Evolutionary conservation across 2,888 invertebrate genomes (phyloP).

Genomic region (Melangyna quadrimaculata): DNA sequence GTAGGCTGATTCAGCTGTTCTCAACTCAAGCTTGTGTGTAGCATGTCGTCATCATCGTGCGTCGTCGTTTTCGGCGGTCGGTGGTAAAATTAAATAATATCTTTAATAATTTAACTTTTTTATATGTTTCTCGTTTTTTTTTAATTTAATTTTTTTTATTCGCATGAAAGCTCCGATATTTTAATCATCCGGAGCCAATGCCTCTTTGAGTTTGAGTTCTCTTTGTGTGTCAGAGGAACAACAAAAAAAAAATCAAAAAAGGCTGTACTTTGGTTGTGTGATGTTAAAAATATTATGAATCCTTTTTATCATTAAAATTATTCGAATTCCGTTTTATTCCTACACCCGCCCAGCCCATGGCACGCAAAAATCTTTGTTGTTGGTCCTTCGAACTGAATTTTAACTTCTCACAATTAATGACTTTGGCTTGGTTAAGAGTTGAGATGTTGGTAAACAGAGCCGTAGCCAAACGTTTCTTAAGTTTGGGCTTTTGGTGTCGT

Average conservation of each 20-base stretch:
- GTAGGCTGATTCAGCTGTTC: constrained; percentile 33
- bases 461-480: background rate
- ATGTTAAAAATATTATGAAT: constrained; percentile 58
- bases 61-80: background rate
- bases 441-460: constrained; percentile 10
- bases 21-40: background rate
- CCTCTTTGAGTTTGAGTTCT: constrained; percentile 10
- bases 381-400: constrained; percentile 31
- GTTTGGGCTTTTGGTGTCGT: too few relatives aligned
- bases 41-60: too few relatives aligned
- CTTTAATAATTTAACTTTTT: constrained; percentile 65
- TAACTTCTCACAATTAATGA: constrained; percentile 29
- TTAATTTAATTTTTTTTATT: constrained; percentile 42
- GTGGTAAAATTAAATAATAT: constrained; percentile 70
- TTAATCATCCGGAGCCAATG: constrained; percentile 60
- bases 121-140: constrained; percentile 23
- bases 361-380: constrained; percentile 16
- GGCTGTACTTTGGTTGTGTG: constrained; percentile 6
- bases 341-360: background rate
- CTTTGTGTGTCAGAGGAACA: background rate
- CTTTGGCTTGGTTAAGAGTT: constrained; percentile 36
- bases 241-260: background rate
- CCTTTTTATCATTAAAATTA: constrained; percentile 70
- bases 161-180: constrained; percentile 64
- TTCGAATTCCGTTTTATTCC: constrained; percentile 48